These are phyloP conservation scores for Danionella dracula DNA, from an alignment of 2,797 vertebrate species.

Conservation along the genomic window DNA sequence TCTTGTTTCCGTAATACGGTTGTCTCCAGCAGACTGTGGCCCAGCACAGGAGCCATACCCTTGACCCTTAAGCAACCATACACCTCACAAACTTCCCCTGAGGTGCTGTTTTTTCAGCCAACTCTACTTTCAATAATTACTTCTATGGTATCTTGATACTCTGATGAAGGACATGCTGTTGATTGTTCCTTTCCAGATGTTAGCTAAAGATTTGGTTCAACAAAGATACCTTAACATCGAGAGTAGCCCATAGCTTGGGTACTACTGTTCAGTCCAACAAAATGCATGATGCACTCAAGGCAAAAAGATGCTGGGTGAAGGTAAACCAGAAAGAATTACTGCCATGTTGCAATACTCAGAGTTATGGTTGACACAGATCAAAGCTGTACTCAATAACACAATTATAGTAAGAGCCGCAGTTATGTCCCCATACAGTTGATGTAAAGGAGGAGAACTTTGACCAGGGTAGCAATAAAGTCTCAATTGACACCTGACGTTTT, in stretches of 20 bases:
- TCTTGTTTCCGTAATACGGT: constrained; percentile 64
- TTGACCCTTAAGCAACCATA: constrained; percentile 70
- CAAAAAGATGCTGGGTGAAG: constrained; percentile 48
- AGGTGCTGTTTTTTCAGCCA: constrained; percentile 66
- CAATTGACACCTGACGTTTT: constrained; percentile 1
- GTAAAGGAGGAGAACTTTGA: constrained; percentile 18
- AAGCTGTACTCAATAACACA: constrained; percentile 70
- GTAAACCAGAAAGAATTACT: constrained; percentile 62
- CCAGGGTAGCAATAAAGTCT: neutral
- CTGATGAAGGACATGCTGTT: constrained; percentile 57
- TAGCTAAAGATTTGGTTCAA: neutral
- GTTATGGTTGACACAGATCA: constrained; percentile 70
- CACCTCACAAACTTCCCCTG: constrained; percentile 59
- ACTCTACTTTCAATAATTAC: constrained; percentile 64
- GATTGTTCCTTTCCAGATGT: constrained; percentile 39
- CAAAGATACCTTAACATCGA: neutral
- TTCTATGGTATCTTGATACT: constrained; percentile 63
- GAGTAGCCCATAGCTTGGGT: neutral
- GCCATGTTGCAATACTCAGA: constrained; percentile 56
- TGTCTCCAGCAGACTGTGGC: constrained; percentile 56
- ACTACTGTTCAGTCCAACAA: neutral
- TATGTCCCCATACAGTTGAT: constrained; percentile 54
- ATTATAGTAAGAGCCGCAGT: constrained; percentile 74
- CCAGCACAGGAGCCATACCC: constrained; percentile 62
- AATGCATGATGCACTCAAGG: neutral